phyloP scores from a whole-genome alignment of 2,797 vertebrate species.

The Falco naumanni region DNA sequence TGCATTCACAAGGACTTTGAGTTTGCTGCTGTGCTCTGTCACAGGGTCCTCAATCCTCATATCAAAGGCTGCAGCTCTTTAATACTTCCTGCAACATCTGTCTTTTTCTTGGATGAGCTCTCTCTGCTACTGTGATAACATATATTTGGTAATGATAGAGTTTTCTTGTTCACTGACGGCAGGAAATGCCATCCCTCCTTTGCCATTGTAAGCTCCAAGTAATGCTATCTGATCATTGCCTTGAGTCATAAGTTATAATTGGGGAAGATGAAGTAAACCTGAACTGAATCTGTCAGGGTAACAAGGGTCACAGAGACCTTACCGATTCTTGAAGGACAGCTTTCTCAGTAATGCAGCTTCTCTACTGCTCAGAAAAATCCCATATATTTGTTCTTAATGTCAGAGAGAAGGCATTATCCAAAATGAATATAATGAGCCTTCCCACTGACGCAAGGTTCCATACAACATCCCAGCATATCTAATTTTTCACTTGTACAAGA shows the following conservation, averaged over 20 bases:
- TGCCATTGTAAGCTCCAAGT: background rate
- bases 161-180: background rate
- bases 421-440: background rate
- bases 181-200: background rate
- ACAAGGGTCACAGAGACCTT: background rate
- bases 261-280: background rate
- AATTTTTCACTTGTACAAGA: background rate
- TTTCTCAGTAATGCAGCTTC: background rate
- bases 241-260: background rate
- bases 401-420: background rate
- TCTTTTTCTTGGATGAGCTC: background rate
- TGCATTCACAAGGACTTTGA: fast-evolving
- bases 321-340: background rate
- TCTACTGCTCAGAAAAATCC: background rate
- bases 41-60: background rate
- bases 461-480: background rate
- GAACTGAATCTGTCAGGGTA: background rate
- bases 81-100: background rate
- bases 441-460: background rate
- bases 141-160: background rate
- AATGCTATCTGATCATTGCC: background rate
- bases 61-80: background rate
- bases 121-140: background rate
- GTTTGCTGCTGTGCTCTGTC: background rate
- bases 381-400: background rate